A percentile compares a stretch with the other conserved stretches of the same genome.
Conservation (phyloP, 1,140 invertebrate species). For the Brachionus calyciflorus region DNA sequence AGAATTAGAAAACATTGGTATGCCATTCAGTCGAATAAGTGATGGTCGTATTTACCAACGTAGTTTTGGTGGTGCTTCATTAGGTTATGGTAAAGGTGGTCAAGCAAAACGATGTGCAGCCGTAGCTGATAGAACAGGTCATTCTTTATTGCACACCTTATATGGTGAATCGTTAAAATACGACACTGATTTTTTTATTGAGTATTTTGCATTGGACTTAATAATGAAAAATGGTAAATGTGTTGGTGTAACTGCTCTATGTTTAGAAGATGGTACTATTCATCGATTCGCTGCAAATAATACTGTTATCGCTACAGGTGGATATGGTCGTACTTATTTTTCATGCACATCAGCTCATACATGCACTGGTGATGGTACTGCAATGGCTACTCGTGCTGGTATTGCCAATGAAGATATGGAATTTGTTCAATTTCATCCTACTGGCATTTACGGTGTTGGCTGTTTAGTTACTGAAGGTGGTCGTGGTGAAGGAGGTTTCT, state of each 20-base stretch:
- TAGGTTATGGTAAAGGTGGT: constrained; percentile 92
- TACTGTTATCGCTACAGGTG: constrained; percentile 70
- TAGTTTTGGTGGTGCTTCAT: constrained; percentile 92
- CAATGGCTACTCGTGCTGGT: constrained; percentile 86
- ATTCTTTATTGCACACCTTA: constrained; percentile 92
- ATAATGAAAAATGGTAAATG: constrained; percentile 79
- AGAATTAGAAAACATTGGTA: constrained; percentile 92
- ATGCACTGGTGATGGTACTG: constrained; percentile 93
- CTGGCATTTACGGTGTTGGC: constrained; percentile 96
- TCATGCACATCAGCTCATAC: constrained; percentile 98
- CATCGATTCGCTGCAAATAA: constrained; percentile 79
- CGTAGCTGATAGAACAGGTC: constrained; percentile 85
- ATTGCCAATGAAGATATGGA: constrained; percentile 89
- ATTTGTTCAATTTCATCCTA: constrained; percentile 99
- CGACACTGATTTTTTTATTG: constrained; percentile 97
- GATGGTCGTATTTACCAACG: constrained; percentile 96
- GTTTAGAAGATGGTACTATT: constrained; percentile 93
- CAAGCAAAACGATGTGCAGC: constrained; percentile 80
- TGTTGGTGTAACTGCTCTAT: constrained; percentile 87
- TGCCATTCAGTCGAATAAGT: constrained; percentile 88
- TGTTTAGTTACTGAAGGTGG: constrained; percentile 91
- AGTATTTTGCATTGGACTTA: constrained; percentile 95
- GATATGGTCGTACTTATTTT: constrained; percentile 86
- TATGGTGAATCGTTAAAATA: constrained; percentile 90
- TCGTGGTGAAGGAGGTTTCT: constrained; percentile 86